phyloP scores from a whole-genome alignment of 1,140 invertebrate genomes.

The Pomacea maculata region DNA sequence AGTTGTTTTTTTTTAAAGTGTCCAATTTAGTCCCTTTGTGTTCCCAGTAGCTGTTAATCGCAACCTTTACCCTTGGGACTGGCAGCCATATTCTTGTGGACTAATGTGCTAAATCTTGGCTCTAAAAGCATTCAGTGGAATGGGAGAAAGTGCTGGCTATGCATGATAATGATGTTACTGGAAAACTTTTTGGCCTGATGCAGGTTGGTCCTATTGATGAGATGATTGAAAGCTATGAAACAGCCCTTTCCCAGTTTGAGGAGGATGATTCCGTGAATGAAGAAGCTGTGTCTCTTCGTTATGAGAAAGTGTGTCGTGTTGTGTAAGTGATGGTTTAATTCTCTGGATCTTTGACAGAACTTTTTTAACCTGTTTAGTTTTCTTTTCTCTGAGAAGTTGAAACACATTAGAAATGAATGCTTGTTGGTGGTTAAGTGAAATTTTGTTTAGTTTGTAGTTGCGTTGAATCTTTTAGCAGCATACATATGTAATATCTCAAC shows the following conservation, averaged over 20 bases:
- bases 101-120: no score
- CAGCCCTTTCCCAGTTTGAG: constrained; percentile 52
- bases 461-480: no score
- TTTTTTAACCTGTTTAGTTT: background rate
- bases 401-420: background rate
- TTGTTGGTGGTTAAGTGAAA: background rate
- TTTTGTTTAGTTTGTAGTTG: background rate
- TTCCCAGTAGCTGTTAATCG: no score
- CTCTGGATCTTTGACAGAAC: background rate
- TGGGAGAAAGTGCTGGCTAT: no score
- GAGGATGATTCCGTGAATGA: constrained; percentile 55
- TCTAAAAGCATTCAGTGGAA: no score
- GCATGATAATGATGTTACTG: no score
- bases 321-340: constrained; percentile 45
- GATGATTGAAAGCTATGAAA: constrained; percentile 56
- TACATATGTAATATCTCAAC: background rate
- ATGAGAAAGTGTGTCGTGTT: constrained; percentile 61
- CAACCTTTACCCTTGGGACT: no score
- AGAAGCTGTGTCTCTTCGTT: constrained; percentile 57
- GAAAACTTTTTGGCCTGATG: background rate
- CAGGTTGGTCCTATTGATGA: constrained; percentile 55
- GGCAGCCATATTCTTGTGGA: no score
- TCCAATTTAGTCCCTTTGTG: no score
- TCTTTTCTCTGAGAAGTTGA: background rate
- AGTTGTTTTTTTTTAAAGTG: no score